Evolutionary conservation across 2,113 vertebrate genomes (phyloP).

Genomic region (Cryptomyrus ogoouensis): DNA sequence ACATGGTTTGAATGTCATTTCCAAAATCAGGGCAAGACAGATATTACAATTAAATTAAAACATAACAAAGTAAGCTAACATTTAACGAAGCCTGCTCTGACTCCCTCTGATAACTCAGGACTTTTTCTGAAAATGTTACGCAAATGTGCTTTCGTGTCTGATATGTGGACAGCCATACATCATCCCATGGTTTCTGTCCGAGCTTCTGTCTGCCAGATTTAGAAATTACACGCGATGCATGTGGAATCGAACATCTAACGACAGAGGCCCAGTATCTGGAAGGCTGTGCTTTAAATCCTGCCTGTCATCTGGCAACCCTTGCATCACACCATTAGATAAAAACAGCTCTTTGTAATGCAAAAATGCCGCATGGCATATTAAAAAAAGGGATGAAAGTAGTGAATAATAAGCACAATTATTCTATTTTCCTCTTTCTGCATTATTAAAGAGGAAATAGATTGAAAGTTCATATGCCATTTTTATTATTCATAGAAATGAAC

Average conservation of each 20-base stretch:
- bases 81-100: background rate
- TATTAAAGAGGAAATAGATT: slow-evolving; percentile 65
- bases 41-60: background rate
- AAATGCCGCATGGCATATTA: slow-evolving; percentile 34
- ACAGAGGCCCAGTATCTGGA: background rate
- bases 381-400: slow-evolving; percentile 39
- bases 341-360: slow-evolving; percentile 28
- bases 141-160: background rate
- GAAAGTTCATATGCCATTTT: slow-evolving; percentile 63
- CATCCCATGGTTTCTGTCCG: background rate
- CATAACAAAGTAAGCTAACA: background rate
- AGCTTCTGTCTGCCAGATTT: background rate
- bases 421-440: slow-evolving; percentile 58
- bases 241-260: background rate
- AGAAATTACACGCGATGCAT: background rate
- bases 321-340: slow-evolving; percentile 28
- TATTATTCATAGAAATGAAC: slow-evolving; percentile 72
- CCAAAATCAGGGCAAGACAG: background rate
- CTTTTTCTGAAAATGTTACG: background rate
- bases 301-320: slow-evolving; percentile 15
- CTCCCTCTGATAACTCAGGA: background rate
- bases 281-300: background rate
- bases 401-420: slow-evolving; percentile 46
- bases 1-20: background rate
- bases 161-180: background rate